Base-by-base conservation (phyloP, 2,888 invertebrate genomes). In the Elysia crispata region DNA sequence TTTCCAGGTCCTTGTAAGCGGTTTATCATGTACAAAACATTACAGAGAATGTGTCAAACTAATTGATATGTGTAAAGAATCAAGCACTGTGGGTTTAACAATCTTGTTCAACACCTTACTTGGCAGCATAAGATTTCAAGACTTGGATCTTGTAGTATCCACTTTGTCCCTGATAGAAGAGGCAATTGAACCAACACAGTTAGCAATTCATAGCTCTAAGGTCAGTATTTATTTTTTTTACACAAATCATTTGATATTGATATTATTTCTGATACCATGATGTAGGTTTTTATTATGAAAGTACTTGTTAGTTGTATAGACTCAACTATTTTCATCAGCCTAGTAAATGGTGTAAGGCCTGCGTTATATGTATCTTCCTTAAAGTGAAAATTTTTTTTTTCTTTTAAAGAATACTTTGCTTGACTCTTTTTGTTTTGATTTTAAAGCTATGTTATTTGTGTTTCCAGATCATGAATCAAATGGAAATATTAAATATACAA, bases 41-140 rank as follows among this genome's bases (percentile, higher is more conserved):
- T 86, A 85, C 85, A 81, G 41, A 57, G 76, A 82, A 57, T 76
- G 83, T n/a, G n/a, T 85, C 20, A 77, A 81, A 23, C 50, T 84
- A 23, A 15, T 84, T 49, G 83, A 83, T n/a, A 83, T 82, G 3
- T 70, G 79, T 50, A 41, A 57, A 57, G 74, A 74, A 18, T 23
- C 54, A 31, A 70, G 31, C 70, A 80, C 8, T 54, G 64, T 67
- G 69, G 70, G 66, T 30, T 54, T 72, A 28, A 1, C 13, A 5
- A 64, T 72, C 41, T n/a, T 78, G 18, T 11, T 78, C 20, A 72
- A 64, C 20, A 64, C 54, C 8, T 64, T 78, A 5, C 13, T 20
- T 23, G 78, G 64, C 13, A 69, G 73, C 23, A 41, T 78, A 0
- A 18, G 72, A 50, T 57, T 64, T 31, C 49, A 73, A 3, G 73